Base-by-base conservation (phyloP, 2,113 vertebrate genomes). In the Corythoichthys intestinalis region DNA sequence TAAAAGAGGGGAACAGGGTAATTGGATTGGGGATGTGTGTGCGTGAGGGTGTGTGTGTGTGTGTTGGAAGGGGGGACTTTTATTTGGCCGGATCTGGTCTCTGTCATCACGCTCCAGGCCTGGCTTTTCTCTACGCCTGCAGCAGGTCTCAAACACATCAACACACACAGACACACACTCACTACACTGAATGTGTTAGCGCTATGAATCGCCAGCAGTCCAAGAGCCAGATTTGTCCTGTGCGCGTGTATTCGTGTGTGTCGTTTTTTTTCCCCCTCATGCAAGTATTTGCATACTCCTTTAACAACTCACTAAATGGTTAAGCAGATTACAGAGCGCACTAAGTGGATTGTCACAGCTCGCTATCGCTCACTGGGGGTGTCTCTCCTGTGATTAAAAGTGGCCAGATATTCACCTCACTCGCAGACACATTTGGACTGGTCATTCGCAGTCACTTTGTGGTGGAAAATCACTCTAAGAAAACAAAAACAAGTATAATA, bases 321-420 rank as follows among this genome's bases (percentile, higher is more conserved):
- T 96, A 96, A 98, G 97, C 93, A 97, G 96, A 98, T 99, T 99
- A 98, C 96, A 98, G 96, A 93, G 93, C 93, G 87, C 91, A 89
- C 93, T 97, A 99, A 99, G 92, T 94, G 95, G 97, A 99, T 99
- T 99, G 95, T 93, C 95, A 96, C 96, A 98, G 97, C 92, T 94
- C 94, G 78, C 80, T 92, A 96, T 94, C 93, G 81, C 90, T 94
- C 91, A 13, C 85, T 92, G 88, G 80, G 92, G 93, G 94, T 95
- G 94, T 93, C 93, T 96, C 93, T 90, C 88, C 87, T 91, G 92
- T 89, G 94, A 98, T 96, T 96, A 98, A 92, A 88, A 86, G 85
- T 85, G 90, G 86, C 93, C 93, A 92, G 81, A 81, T 84, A 88
- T 90, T 79, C 91, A 90, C 91, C 89, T 71, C 82, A 50, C 66